Evolutionary conservation across 64 coral and sea anemone genomes (phyloP), one percentile per base, ranked within the genome.

Genomic region (Dendronephthya gigantea): DNA sequence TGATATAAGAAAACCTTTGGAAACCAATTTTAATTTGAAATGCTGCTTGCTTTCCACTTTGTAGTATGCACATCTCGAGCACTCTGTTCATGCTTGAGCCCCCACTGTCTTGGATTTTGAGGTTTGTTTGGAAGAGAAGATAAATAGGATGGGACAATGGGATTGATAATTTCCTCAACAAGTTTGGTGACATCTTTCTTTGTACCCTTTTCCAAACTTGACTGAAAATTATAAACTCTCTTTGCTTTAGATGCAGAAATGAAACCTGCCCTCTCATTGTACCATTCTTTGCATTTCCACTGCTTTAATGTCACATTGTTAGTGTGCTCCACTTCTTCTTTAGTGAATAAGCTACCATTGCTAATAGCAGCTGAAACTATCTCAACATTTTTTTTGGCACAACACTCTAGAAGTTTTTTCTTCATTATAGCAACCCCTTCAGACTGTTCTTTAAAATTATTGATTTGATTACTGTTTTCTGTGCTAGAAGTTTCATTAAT

Each of bases 221-320:
- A 70, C 23, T 70, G 66, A 70, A 70, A 9, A 34, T 6, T 7
- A 70, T 25, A 70, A 11, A 70, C 27, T 32, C 66, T 22, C 30
- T 70, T 70, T 8, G 66, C 66, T 70, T 70, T 70, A 7, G 66
- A 86, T 37, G 66, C 66, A 25, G 66, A 70, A 31, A 70, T 70
- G 23, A 70, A 70, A n/a, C 66, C 66, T 6, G 66, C 17, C 66
- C 25, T 70, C 23, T 70, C 9, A 31, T 9, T 70, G 23, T 9
- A 70, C 66, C 66, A 70, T 70, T 70, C 66, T 8, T 70, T 31
- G 29, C 66, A 70, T 70, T n/a, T 70, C 66, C 23, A 70, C 25
- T 70, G 66, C 66, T 31, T 31, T 70, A 25, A 9, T 70, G 66
- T 70, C 6, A 6, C 25, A 31, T 31, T 70, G 29, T n/a, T 70